These are phyloP conservation scores for Dipodomys stephensi DNA, from an alignment of 2,113 vertebrate species.

Conservation along the genomic window DNA sequence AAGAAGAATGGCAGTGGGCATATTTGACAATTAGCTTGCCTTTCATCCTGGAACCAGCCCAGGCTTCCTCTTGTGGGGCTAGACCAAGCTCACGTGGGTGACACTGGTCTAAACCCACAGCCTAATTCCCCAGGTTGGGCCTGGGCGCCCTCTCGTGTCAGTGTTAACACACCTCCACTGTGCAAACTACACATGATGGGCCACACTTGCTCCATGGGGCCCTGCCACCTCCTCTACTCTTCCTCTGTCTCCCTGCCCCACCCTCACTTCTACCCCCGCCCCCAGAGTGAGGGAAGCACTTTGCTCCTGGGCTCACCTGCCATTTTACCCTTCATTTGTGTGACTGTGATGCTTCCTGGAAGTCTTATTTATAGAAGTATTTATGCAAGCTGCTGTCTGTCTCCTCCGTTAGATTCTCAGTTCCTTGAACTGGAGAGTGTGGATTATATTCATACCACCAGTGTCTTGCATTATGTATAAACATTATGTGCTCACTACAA, in stretches of 20 bases:
- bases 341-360: not conserved
- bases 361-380: not conserved
- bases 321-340: not conserved
- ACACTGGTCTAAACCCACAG: no score
- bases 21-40: no score
- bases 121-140: no score
- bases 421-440: conserved; percentile 1
- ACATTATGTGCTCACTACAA: not conserved
- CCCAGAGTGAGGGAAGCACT: not conserved
- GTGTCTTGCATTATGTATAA: not conserved
- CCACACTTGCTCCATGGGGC: not conserved
- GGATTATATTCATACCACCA: not conserved
- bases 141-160: no score
- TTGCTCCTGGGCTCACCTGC: not conserved
- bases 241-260: not conserved
- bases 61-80: no score
- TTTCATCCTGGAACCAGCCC: no score
- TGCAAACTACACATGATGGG: not conserved
- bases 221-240: not conserved
- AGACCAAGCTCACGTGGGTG: no score
- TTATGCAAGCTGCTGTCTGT: not conserved
- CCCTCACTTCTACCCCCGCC: not conserved
- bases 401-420: not conserved
- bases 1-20: no score
- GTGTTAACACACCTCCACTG: no score